Evolutionary conservation across 2,113 vertebrate genomes (phyloP), one percentile per base, ranked within the genome.

Genomic region (Ploceus nigricollis): DNA sequence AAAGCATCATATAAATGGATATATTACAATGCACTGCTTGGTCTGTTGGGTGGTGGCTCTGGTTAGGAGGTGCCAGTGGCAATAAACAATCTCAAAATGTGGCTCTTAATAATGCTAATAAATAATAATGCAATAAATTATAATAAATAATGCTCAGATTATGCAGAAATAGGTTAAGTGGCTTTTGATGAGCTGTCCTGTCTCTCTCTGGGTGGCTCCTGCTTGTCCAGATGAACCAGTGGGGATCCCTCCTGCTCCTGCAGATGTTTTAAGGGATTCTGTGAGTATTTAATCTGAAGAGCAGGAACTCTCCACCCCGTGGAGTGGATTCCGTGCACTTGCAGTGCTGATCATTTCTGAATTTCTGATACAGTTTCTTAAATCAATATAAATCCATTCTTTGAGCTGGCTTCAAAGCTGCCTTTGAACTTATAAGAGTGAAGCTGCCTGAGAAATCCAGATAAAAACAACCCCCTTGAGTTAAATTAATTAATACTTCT

Each of bases 351-450:
- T 79, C 8, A 13, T 54, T 80, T 82, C 71, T 80, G 51, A 88
- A 73, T 82, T 93, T 81, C 87, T 91, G 82, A 70, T 95, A 60
- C 15, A 15, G 76, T 79, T 87, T 44, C 84, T 87, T 64, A 54
- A 91, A 94, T 94, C 84, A 88, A 16, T 88, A 96, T n/a, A 63
- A 96, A 91, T 91, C 87, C 93, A 51, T 95, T 90, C 75, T 90
- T 86, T 78, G 87, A 95, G 79, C 66, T 31, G 21, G 64, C 93
- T 94, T 96, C 94, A 97, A 93, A 96, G 90, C 87, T 94, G 87
- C 58, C 93, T 97, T 97, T 96, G 93, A 95, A 95, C 85, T 92
- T 69, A 30, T n/a, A 25, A 37, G 87, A 91, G 68, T 47, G 82
- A 81, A 66, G 60, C 87, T 94, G 92, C 88, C 94, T 93, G 92